Evolutionary conservation across 2,797 vertebrate species (phyloP).

Genomic region (Silurus aristotelis): DNA sequence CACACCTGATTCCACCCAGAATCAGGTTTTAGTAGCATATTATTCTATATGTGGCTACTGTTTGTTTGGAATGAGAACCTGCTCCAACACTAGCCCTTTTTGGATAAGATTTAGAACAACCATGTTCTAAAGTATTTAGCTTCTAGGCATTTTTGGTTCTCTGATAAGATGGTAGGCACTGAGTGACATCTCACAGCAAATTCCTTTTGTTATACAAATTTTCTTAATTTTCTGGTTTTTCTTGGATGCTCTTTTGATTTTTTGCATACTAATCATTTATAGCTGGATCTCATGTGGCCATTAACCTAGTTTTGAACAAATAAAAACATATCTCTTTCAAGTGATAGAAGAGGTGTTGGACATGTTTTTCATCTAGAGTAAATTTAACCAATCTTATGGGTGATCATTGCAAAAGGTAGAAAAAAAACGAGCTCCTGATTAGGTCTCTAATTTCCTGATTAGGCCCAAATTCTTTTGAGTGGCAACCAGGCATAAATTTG

Average conservation of each 20-base stretch:
- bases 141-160: not conserved
- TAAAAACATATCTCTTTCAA: not conserved
- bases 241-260: not conserved
- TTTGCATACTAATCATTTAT: not conserved
- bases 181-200: not conserved
- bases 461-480: not conserved
- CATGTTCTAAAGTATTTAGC: not conserved
- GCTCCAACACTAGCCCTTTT: not conserved
- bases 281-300: not conserved
- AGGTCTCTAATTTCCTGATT: not conserved
- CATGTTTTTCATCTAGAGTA: not conserved
- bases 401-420: not conserved
- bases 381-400: not conserved
- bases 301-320: not conserved
- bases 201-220: not conserved
- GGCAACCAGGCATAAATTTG: not conserved
- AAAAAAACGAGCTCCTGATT: not conserved
- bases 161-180: not conserved
- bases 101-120: not conserved
- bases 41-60: not conserved
- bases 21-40: not conserved
- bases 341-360: not conserved
- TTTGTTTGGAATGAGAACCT: not conserved
- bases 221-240: not conserved
- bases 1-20: not conserved